Evolutionary conservation across 2,113 vertebrate genomes (phyloP).

Genomic region (Upupa epops): DNA sequence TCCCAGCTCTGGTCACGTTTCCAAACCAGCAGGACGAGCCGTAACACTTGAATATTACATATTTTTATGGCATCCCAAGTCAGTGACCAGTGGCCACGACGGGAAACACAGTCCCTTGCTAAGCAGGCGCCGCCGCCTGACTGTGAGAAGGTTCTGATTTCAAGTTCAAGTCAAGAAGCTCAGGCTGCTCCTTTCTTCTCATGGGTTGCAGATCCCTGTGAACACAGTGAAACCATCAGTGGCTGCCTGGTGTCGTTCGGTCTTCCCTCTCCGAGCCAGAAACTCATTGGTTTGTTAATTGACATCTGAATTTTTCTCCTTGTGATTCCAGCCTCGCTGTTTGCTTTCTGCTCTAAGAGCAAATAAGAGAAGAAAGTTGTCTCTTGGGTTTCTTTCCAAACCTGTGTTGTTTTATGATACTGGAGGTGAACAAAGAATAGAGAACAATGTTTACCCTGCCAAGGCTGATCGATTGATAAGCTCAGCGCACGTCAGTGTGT

Average conservation of each 20-base stretch:
- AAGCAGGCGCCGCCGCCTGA: not conserved
- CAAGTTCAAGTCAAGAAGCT: not conserved
- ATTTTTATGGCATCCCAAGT: not conserved
- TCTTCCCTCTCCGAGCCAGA: not conserved
- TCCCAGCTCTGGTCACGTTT: not conserved
- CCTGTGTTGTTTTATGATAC: not conserved
- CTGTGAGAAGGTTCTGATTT: not conserved
- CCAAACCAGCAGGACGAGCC: not conserved
- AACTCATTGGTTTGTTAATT: not conserved
- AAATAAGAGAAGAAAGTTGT: slow-evolving; percentile 30
- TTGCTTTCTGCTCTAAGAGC: not conserved
- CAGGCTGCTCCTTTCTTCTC: not conserved
- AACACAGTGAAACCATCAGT: not conserved
- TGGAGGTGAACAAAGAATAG: not conserved
- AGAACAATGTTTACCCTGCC: not conserved
- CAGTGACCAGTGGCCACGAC: not conserved
- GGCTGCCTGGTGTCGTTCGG: not conserved
- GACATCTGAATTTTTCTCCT: not conserved
- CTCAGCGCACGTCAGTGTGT: not conserved
- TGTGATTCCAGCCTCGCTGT: not conserved
- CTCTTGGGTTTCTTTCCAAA: not conserved
- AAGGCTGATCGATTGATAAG: not conserved
- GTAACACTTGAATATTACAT: not conserved
- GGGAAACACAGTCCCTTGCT: not conserved
- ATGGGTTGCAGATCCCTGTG: not conserved